A percentile compares a stretch with the other conserved stretches of the same genome.
Evolutionary conservation across 1,140 invertebrate species (phyloP).

Genomic region (Akabosia matsudoensis): DNA sequence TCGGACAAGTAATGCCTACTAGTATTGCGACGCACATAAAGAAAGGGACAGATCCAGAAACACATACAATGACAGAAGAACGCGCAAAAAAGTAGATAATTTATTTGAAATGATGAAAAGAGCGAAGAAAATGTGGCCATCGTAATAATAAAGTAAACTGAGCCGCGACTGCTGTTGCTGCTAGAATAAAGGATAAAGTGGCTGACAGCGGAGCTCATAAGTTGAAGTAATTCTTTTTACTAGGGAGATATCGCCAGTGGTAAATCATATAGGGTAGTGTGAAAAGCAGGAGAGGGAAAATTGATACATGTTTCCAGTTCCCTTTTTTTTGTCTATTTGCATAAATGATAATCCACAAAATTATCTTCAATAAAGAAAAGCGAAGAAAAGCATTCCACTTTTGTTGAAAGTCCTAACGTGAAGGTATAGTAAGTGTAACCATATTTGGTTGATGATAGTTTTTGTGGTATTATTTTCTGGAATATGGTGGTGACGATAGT

Average conservation of each 20-base stretch:
- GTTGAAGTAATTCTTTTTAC: background rate
- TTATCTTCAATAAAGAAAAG: no score
- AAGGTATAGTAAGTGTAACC: no score
- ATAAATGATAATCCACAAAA: no score
- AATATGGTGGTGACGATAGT: background rate
- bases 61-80: background rate
- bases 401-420: no score
- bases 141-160: background rate
- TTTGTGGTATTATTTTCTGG: background rate
- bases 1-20: background rate
- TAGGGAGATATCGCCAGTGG: background rate
- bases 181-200: background rate
- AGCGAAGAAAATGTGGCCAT: slow-evolving; percentile 3
- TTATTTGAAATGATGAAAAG: slow-evolving; percentile 8
- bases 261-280: no score
- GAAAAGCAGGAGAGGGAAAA: no score
- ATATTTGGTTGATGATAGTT: no score
- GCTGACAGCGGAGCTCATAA: slow-evolving; percentile 13
- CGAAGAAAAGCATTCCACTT: no score
- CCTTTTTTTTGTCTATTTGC: no score
- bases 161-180: background rate
- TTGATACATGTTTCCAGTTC: no score
- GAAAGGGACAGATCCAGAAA: background rate
- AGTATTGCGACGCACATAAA: background rate
- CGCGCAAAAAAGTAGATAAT: slow-evolving; percentile 5